Evolutionary conservation across 2,113 vertebrate genomes (phyloP).

Genomic region (Trogon surrucura): DNA sequence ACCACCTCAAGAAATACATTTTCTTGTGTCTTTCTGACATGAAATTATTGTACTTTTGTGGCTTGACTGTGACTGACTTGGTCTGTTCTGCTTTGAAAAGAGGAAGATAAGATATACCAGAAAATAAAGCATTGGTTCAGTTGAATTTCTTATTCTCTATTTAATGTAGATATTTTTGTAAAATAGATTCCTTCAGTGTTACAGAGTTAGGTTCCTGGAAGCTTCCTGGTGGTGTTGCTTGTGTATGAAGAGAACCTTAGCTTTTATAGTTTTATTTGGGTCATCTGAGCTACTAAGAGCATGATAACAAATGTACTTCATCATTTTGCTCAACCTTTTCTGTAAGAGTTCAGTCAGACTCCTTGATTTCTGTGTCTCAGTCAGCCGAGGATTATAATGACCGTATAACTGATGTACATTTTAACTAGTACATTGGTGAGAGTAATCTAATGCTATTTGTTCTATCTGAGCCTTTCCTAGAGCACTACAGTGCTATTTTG

Average conservation of each 20-base stretch:
- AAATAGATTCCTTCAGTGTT: not conserved
- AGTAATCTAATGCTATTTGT: not conserved
- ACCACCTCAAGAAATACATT: not conserved
- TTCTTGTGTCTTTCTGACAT: not conserved
- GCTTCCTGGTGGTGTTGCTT: not conserved
- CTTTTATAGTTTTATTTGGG: not conserved
- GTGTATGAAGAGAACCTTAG: not conserved
- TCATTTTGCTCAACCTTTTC: not conserved
- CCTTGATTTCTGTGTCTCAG: not conserved
- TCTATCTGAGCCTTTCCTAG: not conserved
- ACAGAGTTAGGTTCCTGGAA: not conserved
- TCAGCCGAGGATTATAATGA: not conserved
- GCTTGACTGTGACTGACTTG: not conserved
- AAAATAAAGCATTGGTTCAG: not conserved
- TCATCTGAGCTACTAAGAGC: not conserved
- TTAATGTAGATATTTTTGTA: not conserved
- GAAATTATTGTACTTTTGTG: not conserved
- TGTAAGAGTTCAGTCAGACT: not conserved
- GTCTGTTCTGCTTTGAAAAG: not conserved
- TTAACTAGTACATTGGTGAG: not conserved
- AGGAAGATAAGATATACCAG: not conserved
- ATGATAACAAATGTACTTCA: not conserved
- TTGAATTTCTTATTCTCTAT: not conserved
- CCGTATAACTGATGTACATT: fast-evolving
- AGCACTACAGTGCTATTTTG: not conserved